Percentiles rank a stretch among this genome's conserved stretches.
These are phyloP conservation scores for Botia almorhae DNA, from an alignment of 2,797 vertebrate species.

Conservation along the genomic window DNA sequence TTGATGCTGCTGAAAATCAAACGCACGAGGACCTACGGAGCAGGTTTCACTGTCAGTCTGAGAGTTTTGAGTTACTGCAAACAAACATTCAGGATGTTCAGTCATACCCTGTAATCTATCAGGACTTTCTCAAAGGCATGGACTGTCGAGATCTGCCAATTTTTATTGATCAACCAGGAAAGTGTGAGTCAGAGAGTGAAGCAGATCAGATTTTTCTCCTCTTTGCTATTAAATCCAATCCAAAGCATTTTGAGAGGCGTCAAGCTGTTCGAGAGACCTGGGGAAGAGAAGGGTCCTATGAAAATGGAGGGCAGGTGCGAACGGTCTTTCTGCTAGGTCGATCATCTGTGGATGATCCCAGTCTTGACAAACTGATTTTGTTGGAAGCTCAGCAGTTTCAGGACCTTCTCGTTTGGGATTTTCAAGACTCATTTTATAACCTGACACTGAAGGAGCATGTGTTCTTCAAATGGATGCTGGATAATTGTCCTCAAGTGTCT, in stretches of 20 bases:
- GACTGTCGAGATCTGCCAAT: slow-evolving; percentile 74
- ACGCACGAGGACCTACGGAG: accelerated
- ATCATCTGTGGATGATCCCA: slow-evolving; percentile 61
- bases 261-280: slow-evolving; percentile 85
- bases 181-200: slow-evolving; percentile 56
- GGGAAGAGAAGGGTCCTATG: slow-evolving; percentile 70
- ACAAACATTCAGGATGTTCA: slow-evolving; percentile 74
- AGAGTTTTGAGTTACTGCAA: slow-evolving; percentile 61
- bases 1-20: slow-evolving; percentile 46
- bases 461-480: slow-evolving; percentile 79
- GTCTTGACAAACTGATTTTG: slow-evolving; percentile 71
- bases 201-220: slow-evolving; percentile 73
- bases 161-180: slow-evolving; percentile 75
- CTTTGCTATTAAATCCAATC: slow-evolving; percentile 84
- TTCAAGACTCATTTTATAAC: slow-evolving; percentile 83
- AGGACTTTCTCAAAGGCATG: slow-evolving; percentile 77
- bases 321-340: slow-evolving; percentile 83
- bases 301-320: slow-evolving; percentile 61
- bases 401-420: slow-evolving; percentile 88
- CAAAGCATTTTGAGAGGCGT: slow-evolving; percentile 77
- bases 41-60: slow-evolving; percentile 59
- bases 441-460: slow-evolving; percentile 82
- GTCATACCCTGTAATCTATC: slow-evolving; percentile 73
- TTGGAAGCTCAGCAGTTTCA: slow-evolving; percentile 75
- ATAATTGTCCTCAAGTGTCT: slow-evolving; percentile 65